Base-by-base conservation (phyloP, 2,113 vertebrate species). In the Epinephelus moara region DNA sequence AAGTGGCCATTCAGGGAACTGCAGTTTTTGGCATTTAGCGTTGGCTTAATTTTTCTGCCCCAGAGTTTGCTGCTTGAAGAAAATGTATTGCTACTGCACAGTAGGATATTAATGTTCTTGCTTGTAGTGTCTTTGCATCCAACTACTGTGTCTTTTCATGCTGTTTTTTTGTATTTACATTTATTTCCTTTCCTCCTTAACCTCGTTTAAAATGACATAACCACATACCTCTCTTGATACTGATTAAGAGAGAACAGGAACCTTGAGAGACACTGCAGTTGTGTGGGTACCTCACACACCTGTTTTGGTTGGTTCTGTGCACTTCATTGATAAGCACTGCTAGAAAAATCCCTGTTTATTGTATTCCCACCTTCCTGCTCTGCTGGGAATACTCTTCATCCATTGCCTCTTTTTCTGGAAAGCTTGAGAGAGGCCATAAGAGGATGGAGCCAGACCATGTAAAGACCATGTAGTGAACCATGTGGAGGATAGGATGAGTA, bases 391-490 rank as follows among this genome's bases (percentile, higher is more conserved):
- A 11, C 15, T 15, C 45, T 61, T 15, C 33, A 12, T 55, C 18
- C 14, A 17, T 47, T 55, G 49, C 45, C 21, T 78, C 56, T 79
- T 86, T 69, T 52, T 50, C 25, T 23, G 30, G 52, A 80, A 40
- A 71, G 56, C 81, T 75, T 62, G 62, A 63, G 37, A 42, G 64
- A 64, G 57, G 25, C 27, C 40, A 37, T 89, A 85, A 92, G 60
- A 86, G 85, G 89, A 91, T 87, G 85, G 82, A 80, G 75, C 55
- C 59, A 64, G 45, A 78, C 87, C 60, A 82, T 6, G 33, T 79
- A 80, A 70, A 86, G 70, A 78, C 82, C 66, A 50, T 10, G 30
- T 27, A 69, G 82, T 42, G 7, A 71, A 85, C 75, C 71, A 70
- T 78, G 71, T 86, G 73, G 76, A 59, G 40, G 56, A 78, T 75